Evolutionary conservation across 1,140 invertebrate genomes (phyloP).

Genomic region (Philopotamus ludificatus): DNA sequence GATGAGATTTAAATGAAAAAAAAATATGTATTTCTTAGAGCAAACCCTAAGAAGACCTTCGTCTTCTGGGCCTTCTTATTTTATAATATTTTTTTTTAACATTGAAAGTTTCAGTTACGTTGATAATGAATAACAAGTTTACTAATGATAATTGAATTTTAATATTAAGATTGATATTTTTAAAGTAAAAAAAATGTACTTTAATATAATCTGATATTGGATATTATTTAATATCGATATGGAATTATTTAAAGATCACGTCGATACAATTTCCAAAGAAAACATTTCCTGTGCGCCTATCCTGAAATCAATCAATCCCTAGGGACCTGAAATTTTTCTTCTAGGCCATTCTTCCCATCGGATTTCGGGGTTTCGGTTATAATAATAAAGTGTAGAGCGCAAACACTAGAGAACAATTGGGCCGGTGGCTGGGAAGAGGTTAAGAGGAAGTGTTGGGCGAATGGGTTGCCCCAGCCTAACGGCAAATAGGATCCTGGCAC

Average conservation of each 20-base stretch:
- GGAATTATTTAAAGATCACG: no score
- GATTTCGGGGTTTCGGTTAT: conserved; percentile 13
- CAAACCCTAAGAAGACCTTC: no score
- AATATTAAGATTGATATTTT: background rate
- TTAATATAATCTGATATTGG: no score
- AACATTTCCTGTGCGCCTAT: background rate
- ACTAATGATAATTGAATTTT: no score
- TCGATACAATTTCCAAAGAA: background rate
- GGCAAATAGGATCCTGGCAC: conserved; percentile 27
- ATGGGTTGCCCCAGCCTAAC: conserved; percentile 18
- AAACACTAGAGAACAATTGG: conserved; percentile 6
- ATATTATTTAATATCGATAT: no score
- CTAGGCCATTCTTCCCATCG: background rate
- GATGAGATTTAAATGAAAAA: no score
- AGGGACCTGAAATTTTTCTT: conserved; percentile 1
- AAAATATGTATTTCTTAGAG: no score
- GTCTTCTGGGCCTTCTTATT: no score
- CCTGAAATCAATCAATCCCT: conserved; percentile 18
- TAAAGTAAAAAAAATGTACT: background rate
- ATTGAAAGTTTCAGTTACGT: no score
- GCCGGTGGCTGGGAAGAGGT: background rate
- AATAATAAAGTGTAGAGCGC: conserved; percentile 19
- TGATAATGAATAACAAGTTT: no score
- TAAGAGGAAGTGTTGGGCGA: background rate
- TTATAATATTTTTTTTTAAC: no score